These are phyloP conservation scores for Carterocephalus palaemon DNA, from an alignment of 2,888 invertebrate species.

Conservation along the genomic window DNA sequence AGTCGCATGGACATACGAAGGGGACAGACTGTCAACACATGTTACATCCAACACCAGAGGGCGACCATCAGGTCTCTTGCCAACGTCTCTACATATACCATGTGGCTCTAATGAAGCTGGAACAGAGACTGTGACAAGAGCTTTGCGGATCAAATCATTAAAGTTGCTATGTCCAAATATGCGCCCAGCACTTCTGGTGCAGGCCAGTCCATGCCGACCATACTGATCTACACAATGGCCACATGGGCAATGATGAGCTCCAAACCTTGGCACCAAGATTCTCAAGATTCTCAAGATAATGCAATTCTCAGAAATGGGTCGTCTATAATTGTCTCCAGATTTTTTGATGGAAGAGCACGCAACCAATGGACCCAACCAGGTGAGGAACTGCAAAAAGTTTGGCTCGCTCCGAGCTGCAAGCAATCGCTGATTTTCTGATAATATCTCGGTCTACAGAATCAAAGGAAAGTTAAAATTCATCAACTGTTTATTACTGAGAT, in stretches of 20 bases:
- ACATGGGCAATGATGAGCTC: neutral
- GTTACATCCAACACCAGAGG: no score
- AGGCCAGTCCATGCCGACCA: neutral
- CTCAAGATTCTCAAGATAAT: neutral
- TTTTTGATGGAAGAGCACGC: neutral
- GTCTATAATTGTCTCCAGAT: slow-evolving; percentile 1
- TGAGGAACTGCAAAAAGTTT: neutral
- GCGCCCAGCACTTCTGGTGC: neutral
- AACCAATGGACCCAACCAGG: neutral
- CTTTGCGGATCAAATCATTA: neutral
- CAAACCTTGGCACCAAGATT: neutral
- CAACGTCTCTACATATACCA: slow-evolving; percentile 1
- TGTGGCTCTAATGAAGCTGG: neutral
- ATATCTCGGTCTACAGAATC: no score
- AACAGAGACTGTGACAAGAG: neutral
- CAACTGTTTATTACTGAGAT: no score
- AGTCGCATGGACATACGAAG: no score
- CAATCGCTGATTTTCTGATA: no score
- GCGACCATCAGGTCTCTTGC: slow-evolving; percentile 4
- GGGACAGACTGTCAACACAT: no score
- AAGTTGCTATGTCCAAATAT: neutral
- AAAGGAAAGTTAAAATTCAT: no score
- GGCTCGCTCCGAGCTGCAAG: no score
- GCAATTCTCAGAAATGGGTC: neutral
- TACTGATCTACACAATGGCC: neutral